phyloP scores from a whole-genome alignment of 2,797 vertebrate species.

The Dallia pectoralis region DNA sequence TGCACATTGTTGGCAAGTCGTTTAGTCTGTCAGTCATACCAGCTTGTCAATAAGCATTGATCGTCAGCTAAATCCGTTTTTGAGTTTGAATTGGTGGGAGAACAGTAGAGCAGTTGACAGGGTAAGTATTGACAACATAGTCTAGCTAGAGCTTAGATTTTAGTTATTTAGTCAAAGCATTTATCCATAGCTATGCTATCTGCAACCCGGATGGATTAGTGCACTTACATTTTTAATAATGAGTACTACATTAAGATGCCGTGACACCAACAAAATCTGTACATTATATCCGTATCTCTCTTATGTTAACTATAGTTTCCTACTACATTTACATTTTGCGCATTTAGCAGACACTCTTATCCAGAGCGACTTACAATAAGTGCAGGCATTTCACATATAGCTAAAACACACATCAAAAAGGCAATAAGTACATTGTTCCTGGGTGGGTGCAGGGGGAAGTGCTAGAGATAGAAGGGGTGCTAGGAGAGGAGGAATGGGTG shows the following conservation, averaged over 20 bases:
- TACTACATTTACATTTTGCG: not conserved
- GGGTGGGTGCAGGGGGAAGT: too few relatives aligned
- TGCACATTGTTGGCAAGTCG: not conserved
- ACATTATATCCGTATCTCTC: not conserved
- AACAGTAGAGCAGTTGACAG: not conserved
- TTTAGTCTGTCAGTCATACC: not conserved
- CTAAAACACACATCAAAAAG: too few relatives aligned
- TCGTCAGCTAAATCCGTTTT: not conserved
- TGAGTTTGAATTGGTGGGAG: not conserved
- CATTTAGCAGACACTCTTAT: not conserved
- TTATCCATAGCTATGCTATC: too few relatives aligned
- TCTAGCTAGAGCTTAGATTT: not conserved
- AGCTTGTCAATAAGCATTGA: not conserved
- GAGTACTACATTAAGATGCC: not conserved
- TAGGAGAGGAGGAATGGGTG: too few relatives aligned
- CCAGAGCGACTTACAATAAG: too few relatives aligned
- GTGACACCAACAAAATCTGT: not conserved
- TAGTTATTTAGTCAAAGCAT: too few relatives aligned
- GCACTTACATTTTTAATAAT: not conserved
- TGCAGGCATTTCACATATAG: too few relatives aligned
- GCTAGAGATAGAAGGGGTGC: too few relatives aligned
- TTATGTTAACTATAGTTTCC: not conserved
- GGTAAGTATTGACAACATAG: not conserved
- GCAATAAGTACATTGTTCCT: too few relatives aligned
- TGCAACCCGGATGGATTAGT: not conserved